These are phyloP conservation scores for Atlantisia rogersi DNA, from an alignment of 2,113 vertebrate species.

Conservation along the genomic window DNA sequence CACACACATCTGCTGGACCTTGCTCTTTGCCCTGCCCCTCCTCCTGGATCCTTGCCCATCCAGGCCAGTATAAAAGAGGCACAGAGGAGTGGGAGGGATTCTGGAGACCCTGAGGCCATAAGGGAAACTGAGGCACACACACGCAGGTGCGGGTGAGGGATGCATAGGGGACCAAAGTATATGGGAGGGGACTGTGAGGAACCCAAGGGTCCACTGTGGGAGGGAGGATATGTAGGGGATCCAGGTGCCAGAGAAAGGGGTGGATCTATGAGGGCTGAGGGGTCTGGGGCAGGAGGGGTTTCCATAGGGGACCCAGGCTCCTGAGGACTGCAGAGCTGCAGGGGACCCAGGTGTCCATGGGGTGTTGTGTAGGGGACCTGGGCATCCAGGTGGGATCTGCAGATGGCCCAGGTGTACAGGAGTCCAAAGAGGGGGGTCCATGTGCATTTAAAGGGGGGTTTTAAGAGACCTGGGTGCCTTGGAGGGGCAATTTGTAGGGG, in stretches of 20 bases:
- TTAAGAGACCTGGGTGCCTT: background rate
- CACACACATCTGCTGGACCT: background rate
- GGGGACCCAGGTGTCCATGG: background rate
- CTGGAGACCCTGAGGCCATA: background rate
- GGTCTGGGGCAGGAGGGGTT: background rate
- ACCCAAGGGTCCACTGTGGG: too few species aligned
- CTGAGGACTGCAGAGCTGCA: background rate
- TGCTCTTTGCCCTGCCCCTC: slow-evolving; percentile 34
- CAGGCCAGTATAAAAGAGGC: slow-evolving; percentile 25
- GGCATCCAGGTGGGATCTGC: background rate
- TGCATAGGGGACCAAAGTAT: background rate
- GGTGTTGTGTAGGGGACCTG: background rate
- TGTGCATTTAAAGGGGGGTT: background rate
- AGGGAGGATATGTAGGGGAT: background rate
- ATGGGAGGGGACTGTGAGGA: background rate
- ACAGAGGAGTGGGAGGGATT: background rate
- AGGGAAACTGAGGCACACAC: background rate
- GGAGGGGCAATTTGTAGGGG: background rate
- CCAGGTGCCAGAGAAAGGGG: accelerated
- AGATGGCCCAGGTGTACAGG: background rate
- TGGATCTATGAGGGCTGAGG: background rate
- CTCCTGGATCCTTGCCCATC: slow-evolving; percentile 33
- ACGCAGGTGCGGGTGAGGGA: background rate
- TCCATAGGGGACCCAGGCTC: background rate
- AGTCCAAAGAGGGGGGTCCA: background rate